phyloP scores from a whole-genome alignment of 2,113 vertebrate genomes.

The Corvus moneduloides region DNA sequence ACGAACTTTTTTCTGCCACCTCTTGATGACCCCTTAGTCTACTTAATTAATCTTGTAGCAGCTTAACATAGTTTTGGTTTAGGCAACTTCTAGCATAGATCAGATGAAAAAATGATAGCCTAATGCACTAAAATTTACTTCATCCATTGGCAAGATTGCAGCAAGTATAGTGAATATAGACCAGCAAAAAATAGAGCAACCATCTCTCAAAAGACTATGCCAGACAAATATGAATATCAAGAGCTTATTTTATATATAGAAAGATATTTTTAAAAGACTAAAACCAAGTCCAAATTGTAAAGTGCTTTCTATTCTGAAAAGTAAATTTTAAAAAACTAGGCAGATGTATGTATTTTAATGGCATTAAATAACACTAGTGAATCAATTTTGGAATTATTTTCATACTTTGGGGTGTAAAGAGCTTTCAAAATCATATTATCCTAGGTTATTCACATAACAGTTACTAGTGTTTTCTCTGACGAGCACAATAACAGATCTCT shows the following conservation, averaged over 20 bases:
- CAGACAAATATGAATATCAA: not conserved
- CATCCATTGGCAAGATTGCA: not conserved
- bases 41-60: not conserved
- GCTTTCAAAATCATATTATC: not conserved
- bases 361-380: not conserved
- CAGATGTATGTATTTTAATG: not conserved
- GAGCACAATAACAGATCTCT: not conserved
- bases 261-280: not conserved
- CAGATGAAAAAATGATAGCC: not conserved
- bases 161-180: not conserved
- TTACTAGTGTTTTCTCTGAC: not conserved
- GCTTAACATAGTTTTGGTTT: not conserved
- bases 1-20: not conserved
- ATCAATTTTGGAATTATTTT: not conserved
- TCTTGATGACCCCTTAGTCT: not conserved
- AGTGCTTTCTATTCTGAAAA: not conserved
- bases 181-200: not conserved
- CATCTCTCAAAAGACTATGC: not conserved
- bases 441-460: not conserved
- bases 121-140: not conserved
- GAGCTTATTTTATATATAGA: not conserved
- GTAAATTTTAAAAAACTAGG: not conserved
- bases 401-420: not conserved
- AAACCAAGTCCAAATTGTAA: not conserved
- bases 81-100: not conserved